Base-by-base conservation (phyloP, 2,113 vertebrate genomes). In the Hemichromis elongatus region DNA sequence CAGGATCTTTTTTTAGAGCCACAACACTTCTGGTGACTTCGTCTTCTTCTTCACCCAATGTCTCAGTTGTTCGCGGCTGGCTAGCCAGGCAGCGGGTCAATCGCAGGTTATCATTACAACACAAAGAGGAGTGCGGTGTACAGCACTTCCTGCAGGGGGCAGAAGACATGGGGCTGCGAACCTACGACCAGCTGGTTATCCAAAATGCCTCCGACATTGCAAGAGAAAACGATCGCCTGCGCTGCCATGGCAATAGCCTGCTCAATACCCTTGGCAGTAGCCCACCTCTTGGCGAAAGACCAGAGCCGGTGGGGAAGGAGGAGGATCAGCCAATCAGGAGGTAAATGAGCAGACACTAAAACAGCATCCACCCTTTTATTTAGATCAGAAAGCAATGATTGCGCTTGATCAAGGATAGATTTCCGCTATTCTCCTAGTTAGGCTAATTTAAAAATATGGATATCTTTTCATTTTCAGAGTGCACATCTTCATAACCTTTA, bases 131-230 rank as follows among this genome's bases (percentile, higher is more conserved):
- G 77, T 90, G 91, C 5, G 95, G 94, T 37, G 81, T 98, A 88
- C 96, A 96, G 91, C 96, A 94, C 83, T 99, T 99, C 92, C 96
- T 99, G 81, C 97, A 98, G 93, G 95, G 95, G 3, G 96, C 96
- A 1, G 98, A 99, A 89, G 97, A 98, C 86, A 93, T 97, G 96
- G 98, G 98, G 9, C 75, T 99, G 88, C 96, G 92, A 84, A 93
- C 96, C 53, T 99, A 98, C 0, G 97, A 99, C 61, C 96, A 96
- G 82, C 89, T 99, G 94, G 98, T 99, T 87, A 97, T 98, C 82
- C 98, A 99, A 90, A 99, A 99, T 5, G 98, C 98, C 5, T 96
- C 97, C 0, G 98, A 99, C 94, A 98, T 99, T 0, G 96, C 98
- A 12, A 95, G 97, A 10, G 98, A 99, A 82, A 98, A 97, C 0